Evolutionary conservation across 2,113 vertebrate genomes (phyloP).

Genomic region (Pseudopodoces humilis): DNA sequence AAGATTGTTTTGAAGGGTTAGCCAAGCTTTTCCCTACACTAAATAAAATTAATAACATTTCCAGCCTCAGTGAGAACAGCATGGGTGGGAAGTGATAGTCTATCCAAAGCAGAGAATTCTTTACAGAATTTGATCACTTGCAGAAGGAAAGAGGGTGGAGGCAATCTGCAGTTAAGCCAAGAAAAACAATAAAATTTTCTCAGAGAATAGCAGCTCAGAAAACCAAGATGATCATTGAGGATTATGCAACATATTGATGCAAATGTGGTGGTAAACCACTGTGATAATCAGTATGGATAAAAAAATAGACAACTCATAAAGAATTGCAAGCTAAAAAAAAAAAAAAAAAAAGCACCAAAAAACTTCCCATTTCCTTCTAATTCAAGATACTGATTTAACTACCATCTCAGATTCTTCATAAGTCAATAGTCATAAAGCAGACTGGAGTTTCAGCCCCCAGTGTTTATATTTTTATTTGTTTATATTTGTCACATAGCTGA

Average conservation of each 20-base stretch:
- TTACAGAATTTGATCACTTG: background rate
- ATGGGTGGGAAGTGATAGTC: constrained; percentile 20
- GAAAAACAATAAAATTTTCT: background rate
- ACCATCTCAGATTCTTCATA: background rate
- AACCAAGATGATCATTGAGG: background rate
- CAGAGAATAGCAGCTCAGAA: background rate
- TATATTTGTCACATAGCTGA: background rate
- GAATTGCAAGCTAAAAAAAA: background rate
- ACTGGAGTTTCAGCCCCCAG: background rate
- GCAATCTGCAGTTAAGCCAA: background rate
- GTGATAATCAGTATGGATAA: background rate
- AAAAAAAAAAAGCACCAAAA: background rate
- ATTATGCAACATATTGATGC: background rate
- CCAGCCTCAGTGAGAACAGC: constrained; percentile 13
- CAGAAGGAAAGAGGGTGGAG: constrained; percentile 34
- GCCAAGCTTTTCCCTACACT: background rate
- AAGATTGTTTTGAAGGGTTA: background rate
- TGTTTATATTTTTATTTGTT: background rate
- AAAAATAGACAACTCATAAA: background rate
- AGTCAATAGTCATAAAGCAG: background rate
- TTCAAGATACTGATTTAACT: background rate
- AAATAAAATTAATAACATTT: constrained; percentile 41
- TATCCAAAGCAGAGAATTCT: background rate
- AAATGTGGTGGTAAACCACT: background rate
- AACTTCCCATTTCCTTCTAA: background rate